Conservation (phyloP, 2,888 invertebrate species). For the Chalcis sispes region DNA sequence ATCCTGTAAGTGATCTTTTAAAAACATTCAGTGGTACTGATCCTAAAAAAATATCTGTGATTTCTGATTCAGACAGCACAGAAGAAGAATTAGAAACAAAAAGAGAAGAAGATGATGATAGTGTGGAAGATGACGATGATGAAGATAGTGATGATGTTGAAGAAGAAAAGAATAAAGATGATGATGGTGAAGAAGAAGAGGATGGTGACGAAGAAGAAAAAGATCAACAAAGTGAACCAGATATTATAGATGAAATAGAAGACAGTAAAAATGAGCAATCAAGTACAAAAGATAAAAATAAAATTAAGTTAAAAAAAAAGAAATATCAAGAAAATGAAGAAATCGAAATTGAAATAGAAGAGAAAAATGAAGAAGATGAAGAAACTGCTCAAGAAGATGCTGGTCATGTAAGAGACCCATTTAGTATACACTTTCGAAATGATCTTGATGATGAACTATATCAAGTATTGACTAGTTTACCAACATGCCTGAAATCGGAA, state of each 20-base stretch:
- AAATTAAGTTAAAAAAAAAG: constrained; percentile 49
- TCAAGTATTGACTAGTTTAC: constrained; percentile 78
- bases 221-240: constrained; percentile 60
- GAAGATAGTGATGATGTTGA: constrained; percentile 52
- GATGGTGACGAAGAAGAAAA: constrained; percentile 38
- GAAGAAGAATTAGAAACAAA: constrained; percentile 57
- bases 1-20: constrained; percentile 78
- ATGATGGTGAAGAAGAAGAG: constrained; percentile 52
- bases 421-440: constrained; percentile 82
- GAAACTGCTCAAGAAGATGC: constrained; percentile 73
- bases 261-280: constrained; percentile 56
- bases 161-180: constrained; percentile 57
- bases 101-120: constrained; percentile 57
- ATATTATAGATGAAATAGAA: constrained; percentile 60
- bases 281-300: constrained; percentile 58
- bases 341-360: constrained; percentile 58
- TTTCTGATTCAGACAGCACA: constrained; percentile 72
- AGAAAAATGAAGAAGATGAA: constrained; percentile 70
- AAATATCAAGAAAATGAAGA: constrained; percentile 52
- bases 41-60: constrained; percentile 68
- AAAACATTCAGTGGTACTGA: constrained; percentile 74
- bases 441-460: constrained; percentile 83
- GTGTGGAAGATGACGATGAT: constrained; percentile 57
- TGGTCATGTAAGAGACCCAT: constrained; percentile 79
- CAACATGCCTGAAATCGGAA: constrained; percentile 74